phyloP scores from a whole-genome alignment of 2,888 invertebrate species.

The Oxyteleia sp. region DNA sequence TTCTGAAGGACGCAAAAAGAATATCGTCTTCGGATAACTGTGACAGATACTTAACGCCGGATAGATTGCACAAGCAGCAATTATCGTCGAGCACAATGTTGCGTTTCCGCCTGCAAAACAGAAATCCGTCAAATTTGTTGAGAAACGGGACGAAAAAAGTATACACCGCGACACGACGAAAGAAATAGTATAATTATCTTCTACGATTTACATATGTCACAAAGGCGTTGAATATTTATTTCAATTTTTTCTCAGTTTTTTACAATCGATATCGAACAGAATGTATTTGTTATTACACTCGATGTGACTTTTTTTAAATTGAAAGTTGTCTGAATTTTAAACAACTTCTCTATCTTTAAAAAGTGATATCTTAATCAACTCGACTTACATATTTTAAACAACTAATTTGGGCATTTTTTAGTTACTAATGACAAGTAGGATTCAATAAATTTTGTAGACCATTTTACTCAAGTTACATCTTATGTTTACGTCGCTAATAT shows the following conservation, averaged over 20 bases:
- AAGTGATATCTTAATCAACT: too few species aligned
- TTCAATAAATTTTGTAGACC: too few species aligned
- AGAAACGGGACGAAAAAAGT: background rate
- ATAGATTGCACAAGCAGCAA: slow-evolving; percentile 95
- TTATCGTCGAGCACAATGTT: slow-evolving; percentile 94
- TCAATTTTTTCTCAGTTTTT: background rate
- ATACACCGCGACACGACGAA: slow-evolving; percentile 7
- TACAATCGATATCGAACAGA: background rate
- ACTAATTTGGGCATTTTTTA: too few species aligned
- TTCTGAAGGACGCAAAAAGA: slow-evolving; percentile 95
- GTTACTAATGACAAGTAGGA: too few species aligned
- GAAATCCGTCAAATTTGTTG: slow-evolving; percentile 25
- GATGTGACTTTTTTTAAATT: too few species aligned
- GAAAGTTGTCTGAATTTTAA: too few species aligned
- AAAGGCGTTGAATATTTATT: slow-evolving; percentile 29
- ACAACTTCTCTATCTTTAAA: too few species aligned
- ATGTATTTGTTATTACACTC: too few species aligned
- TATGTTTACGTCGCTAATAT: too few species aligned
- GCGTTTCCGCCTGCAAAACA: slow-evolving; percentile 86
- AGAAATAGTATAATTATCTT: slow-evolving; percentile 29
- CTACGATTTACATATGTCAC: slow-evolving; percentile 4
- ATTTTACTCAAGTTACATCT: too few species aligned
- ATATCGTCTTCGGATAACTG: slow-evolving; percentile 93
- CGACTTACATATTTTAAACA: too few species aligned
- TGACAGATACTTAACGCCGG: slow-evolving; percentile 94